A percentile compares a stretch with the other conserved stretches of the same genome.
Evolutionary conservation across 1,140 invertebrate species (phyloP).

Genomic region (Drosophila eugracilis): DNA sequence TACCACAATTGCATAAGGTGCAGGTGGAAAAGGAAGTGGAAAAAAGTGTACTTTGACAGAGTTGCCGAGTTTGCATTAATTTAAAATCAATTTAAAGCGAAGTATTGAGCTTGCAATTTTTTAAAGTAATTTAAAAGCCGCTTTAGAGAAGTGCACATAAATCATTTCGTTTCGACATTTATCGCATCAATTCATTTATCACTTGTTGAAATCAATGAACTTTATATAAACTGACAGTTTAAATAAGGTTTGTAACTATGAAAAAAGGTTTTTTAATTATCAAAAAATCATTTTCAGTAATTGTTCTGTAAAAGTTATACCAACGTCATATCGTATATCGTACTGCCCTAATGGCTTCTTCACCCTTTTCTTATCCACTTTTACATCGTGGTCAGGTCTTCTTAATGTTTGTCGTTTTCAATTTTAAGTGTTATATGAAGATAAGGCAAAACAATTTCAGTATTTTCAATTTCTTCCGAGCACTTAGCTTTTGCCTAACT

Average conservation of each 20-base stretch:
- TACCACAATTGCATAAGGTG: constrained; percentile 56
- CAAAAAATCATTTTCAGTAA: too few relatives aligned
- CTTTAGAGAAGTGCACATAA: too few relatives aligned
- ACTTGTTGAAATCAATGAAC: too few relatives aligned
- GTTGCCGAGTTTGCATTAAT: constrained; percentile 25
- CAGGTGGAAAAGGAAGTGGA: constrained; percentile 16
- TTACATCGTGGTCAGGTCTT: constrained; percentile 9
- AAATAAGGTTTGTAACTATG: too few relatives aligned
- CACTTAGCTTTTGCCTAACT: constrained; percentile 17
- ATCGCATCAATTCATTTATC: too few relatives aligned
- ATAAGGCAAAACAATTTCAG: constrained; percentile 9
- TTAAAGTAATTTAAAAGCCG: too few relatives aligned
- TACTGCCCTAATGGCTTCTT: neutral
- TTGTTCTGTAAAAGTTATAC: too few relatives aligned
- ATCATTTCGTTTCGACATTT: too few relatives aligned
- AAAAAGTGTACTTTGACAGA: constrained; percentile 24
- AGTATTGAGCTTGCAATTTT: neutral
- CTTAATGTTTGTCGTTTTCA: neutral
- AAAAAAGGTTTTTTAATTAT: too few relatives aligned
- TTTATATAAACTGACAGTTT: too few relatives aligned
- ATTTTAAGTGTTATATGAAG: constrained; percentile 1
- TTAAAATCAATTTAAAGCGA: neutral
- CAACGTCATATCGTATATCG: too few relatives aligned
- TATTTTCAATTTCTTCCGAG: constrained; percentile 39
- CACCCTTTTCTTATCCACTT: neutral